Evolutionary conservation across 2,888 invertebrate species (phyloP).

Genomic region (Cephus runcator): DNA sequence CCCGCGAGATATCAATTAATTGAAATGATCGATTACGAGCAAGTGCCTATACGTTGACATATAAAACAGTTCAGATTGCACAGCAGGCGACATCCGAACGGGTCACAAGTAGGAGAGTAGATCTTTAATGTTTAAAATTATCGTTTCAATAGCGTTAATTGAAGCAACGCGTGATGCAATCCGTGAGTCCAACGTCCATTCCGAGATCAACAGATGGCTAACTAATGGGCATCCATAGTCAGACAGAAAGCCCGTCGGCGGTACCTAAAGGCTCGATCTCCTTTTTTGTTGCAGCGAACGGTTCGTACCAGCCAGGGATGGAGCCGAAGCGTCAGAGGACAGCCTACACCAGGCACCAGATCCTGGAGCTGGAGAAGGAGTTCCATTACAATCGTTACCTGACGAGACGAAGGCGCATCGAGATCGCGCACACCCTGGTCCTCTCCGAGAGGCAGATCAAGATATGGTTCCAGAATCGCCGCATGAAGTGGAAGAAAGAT

Average conservation of each 20-base stretch:
- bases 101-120: background rate
- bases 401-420: slow-evolving; percentile 93
- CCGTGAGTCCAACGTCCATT: slow-evolving; percentile 14
- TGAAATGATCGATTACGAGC: background rate
- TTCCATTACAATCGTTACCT: slow-evolving; percentile 98
- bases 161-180: slow-evolving; percentile 23
- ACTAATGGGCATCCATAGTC: background rate
- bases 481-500: slow-evolving; percentile 90
- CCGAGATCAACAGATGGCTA: background rate
- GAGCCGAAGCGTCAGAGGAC: slow-evolving; percentile 96
- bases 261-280: slow-evolving; percentile 21
- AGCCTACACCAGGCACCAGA: slow-evolving; percentile 97
- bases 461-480: slow-evolving; percentile 88
- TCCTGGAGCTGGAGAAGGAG: slow-evolving; percentile 96
- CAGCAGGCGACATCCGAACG: background rate
- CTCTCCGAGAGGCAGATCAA: slow-evolving; percentile 92
- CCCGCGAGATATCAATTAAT: background rate
- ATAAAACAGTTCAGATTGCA: background rate
- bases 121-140: slow-evolving; percentile 19
- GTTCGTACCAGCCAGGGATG: slow-evolving; percentile 89
- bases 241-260: slow-evolving; percentile 1
- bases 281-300: slow-evolving; percentile 79
- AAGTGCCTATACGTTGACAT: background rate
- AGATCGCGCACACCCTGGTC: slow-evolving; percentile 96
- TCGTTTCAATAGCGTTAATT: slow-evolving; percentile 29